Percentiles rank a stretch among this genome's conserved stretches.
Evolutionary conservation across 2,113 vertebrate genomes (phyloP).

Genomic region (Rhagologus leucostigma): DNA sequence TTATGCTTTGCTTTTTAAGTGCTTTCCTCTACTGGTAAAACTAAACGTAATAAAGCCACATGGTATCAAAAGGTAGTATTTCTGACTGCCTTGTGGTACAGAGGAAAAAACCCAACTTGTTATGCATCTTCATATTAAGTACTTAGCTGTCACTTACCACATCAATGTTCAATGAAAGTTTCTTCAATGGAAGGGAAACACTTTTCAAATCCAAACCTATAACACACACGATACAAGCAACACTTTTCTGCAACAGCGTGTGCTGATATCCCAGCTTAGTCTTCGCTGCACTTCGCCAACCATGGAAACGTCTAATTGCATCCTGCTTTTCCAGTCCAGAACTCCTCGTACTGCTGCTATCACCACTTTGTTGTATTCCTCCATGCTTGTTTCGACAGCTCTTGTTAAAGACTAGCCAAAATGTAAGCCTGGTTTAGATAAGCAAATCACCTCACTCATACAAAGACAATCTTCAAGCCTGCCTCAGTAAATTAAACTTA

Average conservation of each 20-base stretch:
- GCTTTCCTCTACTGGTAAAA: not conserved
- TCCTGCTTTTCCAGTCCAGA: not conserved
- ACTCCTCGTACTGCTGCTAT: not conserved
- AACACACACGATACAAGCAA: not conserved
- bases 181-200: not conserved
- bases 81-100: not conserved
- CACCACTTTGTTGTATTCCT: not conserved
- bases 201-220: not conserved
- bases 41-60: not conserved
- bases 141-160: not conserved
- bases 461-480: not conserved
- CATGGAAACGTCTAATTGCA: not conserved
- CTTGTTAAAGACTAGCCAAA: not conserved
- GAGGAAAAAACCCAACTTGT: not conserved
- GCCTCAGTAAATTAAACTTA: not conserved
- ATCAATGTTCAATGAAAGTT: not conserved
- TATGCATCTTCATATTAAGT: not conserved
- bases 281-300: not conserved
- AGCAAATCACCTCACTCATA: not conserved
- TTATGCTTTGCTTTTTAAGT: not conserved
- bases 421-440: not conserved
- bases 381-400: not conserved
- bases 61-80: not conserved
- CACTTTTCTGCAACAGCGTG: not conserved
- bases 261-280: not conserved